Evolutionary conservation across 2,797 vertebrate species (phyloP).

Genomic region (Bufotes viridis): DNA sequence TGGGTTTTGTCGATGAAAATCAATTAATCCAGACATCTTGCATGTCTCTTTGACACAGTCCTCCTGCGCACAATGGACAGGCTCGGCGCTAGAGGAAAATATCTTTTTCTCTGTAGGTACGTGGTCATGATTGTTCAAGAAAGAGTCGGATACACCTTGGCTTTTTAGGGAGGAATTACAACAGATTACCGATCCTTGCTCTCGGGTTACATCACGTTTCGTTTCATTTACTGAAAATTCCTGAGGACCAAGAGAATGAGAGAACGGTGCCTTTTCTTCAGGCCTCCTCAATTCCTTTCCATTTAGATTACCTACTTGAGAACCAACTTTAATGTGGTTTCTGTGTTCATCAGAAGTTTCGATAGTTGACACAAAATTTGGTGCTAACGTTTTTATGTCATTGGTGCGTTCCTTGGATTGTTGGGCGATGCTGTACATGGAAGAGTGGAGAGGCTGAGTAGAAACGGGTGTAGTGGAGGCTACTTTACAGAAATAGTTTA

Average conservation of each 20-base stretch:
- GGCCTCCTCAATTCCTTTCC: constrained; percentile 74
- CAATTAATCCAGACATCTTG: constrained; percentile 75
- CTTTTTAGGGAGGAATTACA: constrained; percentile 84
- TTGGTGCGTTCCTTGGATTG: constrained; percentile 81
- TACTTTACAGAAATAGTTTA: constrained; percentile 70
- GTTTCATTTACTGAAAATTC: constrained; percentile 78
- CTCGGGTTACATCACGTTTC: constrained; percentile 78
- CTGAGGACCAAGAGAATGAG: constrained; percentile 74
- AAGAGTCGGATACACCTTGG: constrained; percentile 72
- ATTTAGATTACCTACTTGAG: constrained; percentile 88
- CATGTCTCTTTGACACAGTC: constrained; percentile 73
- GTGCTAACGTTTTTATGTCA: constrained; percentile 93
- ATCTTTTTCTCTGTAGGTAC: constrained; percentile 83
- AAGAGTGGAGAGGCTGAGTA: constrained; percentile 76
- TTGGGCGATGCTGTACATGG: constrained; percentile 81
- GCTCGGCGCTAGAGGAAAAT: constrained; percentile 80
- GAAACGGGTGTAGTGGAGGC: constrained; percentile 73
- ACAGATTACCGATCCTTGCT: constrained; percentile 91
- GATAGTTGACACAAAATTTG: constrained; percentile 95
- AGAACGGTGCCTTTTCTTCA: constrained; percentile 75
- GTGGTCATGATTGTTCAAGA: constrained; percentile 76
- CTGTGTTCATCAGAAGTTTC: constrained; percentile 91
- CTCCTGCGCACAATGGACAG: constrained; percentile 76
- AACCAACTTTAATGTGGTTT: constrained; percentile 92
- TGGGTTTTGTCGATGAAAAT: constrained; percentile 73